Evolutionary conservation across 30 jellyfish, hydroid and myxozoan species (phyloP).

Genomic region (Sanderia malayensis): DNA sequence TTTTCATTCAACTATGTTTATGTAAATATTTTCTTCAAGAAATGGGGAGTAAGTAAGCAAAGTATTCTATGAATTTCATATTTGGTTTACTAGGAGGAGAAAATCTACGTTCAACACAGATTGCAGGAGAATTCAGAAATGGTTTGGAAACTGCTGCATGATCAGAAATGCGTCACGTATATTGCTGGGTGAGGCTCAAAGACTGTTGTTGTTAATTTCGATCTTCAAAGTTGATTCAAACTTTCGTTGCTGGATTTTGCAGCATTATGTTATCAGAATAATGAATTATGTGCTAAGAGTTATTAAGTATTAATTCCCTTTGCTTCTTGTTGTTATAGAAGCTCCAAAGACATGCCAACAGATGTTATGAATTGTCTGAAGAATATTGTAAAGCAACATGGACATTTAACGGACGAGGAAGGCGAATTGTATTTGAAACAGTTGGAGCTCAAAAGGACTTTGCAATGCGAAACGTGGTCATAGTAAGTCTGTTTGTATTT

Average conservation of each 20-base stretch:
- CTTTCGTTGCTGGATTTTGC: too few relatives aligned
- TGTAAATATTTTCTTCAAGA: too few relatives aligned
- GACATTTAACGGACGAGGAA: constrained; percentile 51
- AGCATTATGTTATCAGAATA: too few relatives aligned
- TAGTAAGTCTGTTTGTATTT: too few relatives aligned
- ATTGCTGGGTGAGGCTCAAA: constrained; percentile 97
- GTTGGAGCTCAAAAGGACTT: constrained; percentile 60
- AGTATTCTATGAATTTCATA: too few relatives aligned
- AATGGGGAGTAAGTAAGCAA: too few relatives aligned
- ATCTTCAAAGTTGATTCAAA: too few relatives aligned
- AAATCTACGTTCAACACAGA: constrained; percentile 84
- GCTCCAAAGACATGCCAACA: constrained; percentile 94
- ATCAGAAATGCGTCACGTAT: constrained; percentile 51
- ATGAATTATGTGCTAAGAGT: too few relatives aligned
- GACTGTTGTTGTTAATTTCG: too few relatives aligned
- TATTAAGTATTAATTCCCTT: too few relatives aligned
- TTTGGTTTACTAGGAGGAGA: constrained; percentile 60
- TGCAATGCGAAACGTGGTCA: constrained; percentile 97
- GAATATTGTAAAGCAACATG: constrained; percentile 40
- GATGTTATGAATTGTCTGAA: constrained; percentile 77
- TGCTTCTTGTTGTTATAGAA: constrained; percentile 50
- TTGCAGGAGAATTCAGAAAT: constrained; percentile 56
- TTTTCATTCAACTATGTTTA: too few relatives aligned
- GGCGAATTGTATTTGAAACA: constrained; percentile 57
- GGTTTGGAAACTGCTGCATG: constrained; percentile 59